Percentiles rank a stretch among this genome's conserved stretches.
phyloP scores from a whole-genome alignment of 1,140 invertebrate species.

The Drosophila ironensis region DNA sequence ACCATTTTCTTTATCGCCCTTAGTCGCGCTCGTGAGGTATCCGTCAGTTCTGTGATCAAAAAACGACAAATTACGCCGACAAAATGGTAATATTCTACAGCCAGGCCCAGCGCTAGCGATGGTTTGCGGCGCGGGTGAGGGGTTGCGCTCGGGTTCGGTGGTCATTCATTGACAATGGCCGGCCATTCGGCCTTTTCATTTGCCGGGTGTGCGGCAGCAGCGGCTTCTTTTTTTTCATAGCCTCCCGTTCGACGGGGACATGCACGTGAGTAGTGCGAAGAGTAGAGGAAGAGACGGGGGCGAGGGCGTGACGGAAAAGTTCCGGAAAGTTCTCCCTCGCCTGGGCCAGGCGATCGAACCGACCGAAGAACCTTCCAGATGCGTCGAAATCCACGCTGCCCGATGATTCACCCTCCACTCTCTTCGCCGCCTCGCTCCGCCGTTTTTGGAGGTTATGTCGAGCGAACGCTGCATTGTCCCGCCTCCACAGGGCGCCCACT shows the following conservation, averaged over 20 bases:
- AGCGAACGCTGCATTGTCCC: slow-evolving; percentile 20
- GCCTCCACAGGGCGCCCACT: too few species aligned
- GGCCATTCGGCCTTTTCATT: slow-evolving; percentile 49
- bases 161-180: slow-evolving; percentile 61
- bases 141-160: slow-evolving; percentile 7
- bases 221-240: too few species aligned
- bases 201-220: slow-evolving; percentile 62
- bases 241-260: too few species aligned
- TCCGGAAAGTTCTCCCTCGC: slow-evolving; percentile 30
- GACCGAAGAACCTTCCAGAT: slow-evolving; percentile 34
- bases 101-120: slow-evolving; percentile 8
- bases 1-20: slow-evolving; percentile 76
- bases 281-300: too few species aligned
- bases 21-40: slow-evolving; percentile 59
- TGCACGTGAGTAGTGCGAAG: slow-evolving; percentile 43
- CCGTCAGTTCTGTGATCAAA: slow-evolving; percentile 72
- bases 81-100: slow-evolving; percentile 64
- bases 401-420: slow-evolving; percentile 38
- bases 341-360: not conserved
- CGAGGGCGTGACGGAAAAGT: too few species aligned
- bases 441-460: slow-evolving; percentile 45
- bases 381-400: slow-evolving; percentile 21
- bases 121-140: slow-evolving; percentile 38
- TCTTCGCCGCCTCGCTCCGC: slow-evolving; percentile 9
- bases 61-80: slow-evolving; percentile 56